Conservation (phyloP, 2,888 invertebrate genomes). For the Drosophila infuscata region DNA sequence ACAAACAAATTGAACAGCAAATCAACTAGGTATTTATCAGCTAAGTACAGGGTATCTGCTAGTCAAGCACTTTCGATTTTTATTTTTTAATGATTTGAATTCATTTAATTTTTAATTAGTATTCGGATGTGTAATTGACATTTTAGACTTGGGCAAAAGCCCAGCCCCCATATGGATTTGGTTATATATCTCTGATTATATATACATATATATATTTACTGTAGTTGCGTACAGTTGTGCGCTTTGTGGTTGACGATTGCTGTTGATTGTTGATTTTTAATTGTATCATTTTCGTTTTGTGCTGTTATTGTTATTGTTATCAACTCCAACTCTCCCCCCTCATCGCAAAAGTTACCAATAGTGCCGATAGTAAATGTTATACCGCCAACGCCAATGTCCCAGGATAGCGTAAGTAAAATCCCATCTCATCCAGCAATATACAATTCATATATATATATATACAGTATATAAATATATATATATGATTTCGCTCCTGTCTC, state of each 20-base stretch:
- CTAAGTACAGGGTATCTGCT: background rate
- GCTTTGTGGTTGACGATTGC: constrained; percentile 20
- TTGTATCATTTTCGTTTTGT: constrained; percentile 61
- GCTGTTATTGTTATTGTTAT: constrained; percentile 49
- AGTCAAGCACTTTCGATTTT: background rate
- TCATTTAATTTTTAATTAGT: background rate
- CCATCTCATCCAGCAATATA: constrained; percentile 35
- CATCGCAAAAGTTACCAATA: constrained; percentile 77
- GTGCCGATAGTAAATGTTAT: constrained; percentile 78
- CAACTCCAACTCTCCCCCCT: constrained; percentile 54
- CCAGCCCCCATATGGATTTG: constrained; percentile 14
- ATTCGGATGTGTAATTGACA: constrained; percentile 19
- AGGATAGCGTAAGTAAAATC: constrained; percentile 76
- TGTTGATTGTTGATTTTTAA: constrained; percentile 46
- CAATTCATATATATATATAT: background rate
- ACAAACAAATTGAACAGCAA: background rate
- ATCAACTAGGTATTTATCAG: background rate
- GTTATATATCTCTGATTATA: background rate
- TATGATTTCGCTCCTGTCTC: constrained; percentile 24
- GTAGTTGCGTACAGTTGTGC: constrained; percentile 43
- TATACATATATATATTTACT: constrained; percentile 1
- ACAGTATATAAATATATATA: background rate
- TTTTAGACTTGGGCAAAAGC: constrained; percentile 11
- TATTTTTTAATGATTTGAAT: background rate
- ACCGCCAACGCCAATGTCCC: constrained; percentile 73